A percentile compares a stretch with the other conserved stretches of the same genome.
Evolutionary conservation across 2,797 vertebrate genomes (phyloP).

Genomic region (Austrolebias charrua): DNA sequence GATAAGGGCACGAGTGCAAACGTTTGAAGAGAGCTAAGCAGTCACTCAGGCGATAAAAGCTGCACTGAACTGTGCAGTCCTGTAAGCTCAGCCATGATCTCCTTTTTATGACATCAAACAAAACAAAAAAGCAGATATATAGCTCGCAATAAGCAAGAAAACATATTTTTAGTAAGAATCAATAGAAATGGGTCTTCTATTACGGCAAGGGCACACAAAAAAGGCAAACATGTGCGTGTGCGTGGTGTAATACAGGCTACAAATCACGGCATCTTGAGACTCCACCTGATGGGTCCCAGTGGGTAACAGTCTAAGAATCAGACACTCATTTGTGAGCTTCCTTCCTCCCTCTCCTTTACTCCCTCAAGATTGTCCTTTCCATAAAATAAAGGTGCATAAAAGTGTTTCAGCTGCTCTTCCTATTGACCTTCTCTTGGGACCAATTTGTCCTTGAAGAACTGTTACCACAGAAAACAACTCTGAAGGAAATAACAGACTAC

Average conservation of each 20-base stretch:
- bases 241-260: slow-evolving; percentile 7
- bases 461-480: slow-evolving; percentile 12
- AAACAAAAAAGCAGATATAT: not conserved
- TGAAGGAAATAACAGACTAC: slow-evolving; percentile 15
- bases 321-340: not conserved
- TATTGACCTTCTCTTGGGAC: not conserved
- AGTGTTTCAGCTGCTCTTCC: slow-evolving; percentile 11
- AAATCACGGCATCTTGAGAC: not conserved
- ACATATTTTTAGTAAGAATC: slow-evolving; percentile 5
- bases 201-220: not conserved
- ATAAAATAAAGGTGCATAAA: slow-evolving; percentile 3
- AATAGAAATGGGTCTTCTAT: slow-evolving; percentile 1
- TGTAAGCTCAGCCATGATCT: not conserved
- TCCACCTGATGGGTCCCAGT: slow-evolving; percentile 10
- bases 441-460: slow-evolving; percentile 16
- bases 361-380: not conserved
- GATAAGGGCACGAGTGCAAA: slow-evolving; percentile 38
- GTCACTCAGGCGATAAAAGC: slow-evolving; percentile 41
- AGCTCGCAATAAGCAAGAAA: not conserved
- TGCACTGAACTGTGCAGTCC: slow-evolving; percentile 13
- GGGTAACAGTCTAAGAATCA: slow-evolving; percentile 1
- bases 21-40: slow-evolving; percentile 43
- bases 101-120: slow-evolving; percentile 8
- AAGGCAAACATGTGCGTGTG: slow-evolving; percentile 6
- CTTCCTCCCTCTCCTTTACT: not conserved